phyloP scores from a whole-genome alignment of 2,797 vertebrate genomes.

The Gambelia wislizenii region DNA sequence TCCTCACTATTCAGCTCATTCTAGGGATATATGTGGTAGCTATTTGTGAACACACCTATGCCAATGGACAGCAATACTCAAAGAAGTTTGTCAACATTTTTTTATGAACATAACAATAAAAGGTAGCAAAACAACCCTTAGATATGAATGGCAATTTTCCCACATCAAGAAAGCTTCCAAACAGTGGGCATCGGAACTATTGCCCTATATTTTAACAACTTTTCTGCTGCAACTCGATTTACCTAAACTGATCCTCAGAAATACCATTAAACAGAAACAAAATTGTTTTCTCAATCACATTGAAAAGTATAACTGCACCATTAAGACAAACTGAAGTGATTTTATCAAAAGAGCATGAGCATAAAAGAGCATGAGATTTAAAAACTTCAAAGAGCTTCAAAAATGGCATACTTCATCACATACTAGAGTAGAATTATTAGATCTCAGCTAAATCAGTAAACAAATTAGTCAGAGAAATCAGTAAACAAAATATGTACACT shows the following conservation, averaged over 20 bases:
- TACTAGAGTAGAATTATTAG: not conserved
- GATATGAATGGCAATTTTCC: not conserved
- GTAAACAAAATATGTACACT: not conserved
- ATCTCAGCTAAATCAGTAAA: not conserved
- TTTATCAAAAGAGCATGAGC: not conserved
- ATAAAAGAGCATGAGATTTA: not conserved
- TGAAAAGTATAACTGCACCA: not conserved
- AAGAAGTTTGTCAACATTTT: not conserved
- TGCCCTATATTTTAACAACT: not conserved
- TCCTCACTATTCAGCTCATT: constrained; percentile 28
- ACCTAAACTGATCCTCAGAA: not conserved
- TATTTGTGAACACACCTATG: not conserved
- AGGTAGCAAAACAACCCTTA: not conserved
- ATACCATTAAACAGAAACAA: not conserved
- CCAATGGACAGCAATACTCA: constrained; percentile 13
- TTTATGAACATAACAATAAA: not conserved
- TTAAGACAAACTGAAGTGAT: not conserved
- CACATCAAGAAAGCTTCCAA: not conserved
- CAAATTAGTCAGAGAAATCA: not conserved
- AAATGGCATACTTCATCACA: not conserved
- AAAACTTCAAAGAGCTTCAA: constrained; percentile 14
- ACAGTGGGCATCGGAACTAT: not conserved
- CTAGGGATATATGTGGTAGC: not conserved
- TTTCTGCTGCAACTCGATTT: not conserved
- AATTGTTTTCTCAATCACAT: not conserved